A percentile compares a stretch with the other conserved stretches of the same genome.
Conservation (phyloP, 2,113 vertebrate genomes). For the Glaucomys volans region DNA sequence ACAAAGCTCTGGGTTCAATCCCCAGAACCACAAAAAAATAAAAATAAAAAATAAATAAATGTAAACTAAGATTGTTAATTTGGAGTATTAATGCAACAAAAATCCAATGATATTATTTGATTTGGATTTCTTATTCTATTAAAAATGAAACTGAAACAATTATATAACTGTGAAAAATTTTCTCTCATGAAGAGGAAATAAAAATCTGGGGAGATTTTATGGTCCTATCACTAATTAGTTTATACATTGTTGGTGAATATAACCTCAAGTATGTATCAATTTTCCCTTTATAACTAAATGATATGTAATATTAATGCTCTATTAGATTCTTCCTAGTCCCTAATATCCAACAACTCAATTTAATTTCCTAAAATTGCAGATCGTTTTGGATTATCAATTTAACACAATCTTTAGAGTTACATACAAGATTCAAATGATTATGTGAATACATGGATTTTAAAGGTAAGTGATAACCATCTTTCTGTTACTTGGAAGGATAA, state of each 20-base stretch:
- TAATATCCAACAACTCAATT: neutral
- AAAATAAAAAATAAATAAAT: too few species aligned
- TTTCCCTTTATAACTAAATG: neutral
- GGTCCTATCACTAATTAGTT: neutral
- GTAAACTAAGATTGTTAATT: neutral
- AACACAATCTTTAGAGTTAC: neutral
- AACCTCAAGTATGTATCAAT: neutral
- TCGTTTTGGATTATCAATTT: neutral
- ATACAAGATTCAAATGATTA: neutral
- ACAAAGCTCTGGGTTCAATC: too few species aligned
- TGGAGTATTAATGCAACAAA: neutral
- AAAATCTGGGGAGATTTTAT: neutral
- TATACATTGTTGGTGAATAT: neutral
- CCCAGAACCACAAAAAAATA: too few species aligned
- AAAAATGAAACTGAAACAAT: neutral
- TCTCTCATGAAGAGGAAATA: neutral
- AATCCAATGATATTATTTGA: neutral
- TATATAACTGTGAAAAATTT: neutral
- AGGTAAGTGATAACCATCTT: neutral
- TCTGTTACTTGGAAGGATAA: neutral
- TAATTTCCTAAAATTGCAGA: neutral
- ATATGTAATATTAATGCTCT: neutral
- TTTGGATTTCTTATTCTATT: neutral
- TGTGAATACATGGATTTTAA: neutral
- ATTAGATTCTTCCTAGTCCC: neutral